phyloP scores from a whole-genome alignment of 1,140 invertebrate species.

The Uloborus diversus region DNA sequence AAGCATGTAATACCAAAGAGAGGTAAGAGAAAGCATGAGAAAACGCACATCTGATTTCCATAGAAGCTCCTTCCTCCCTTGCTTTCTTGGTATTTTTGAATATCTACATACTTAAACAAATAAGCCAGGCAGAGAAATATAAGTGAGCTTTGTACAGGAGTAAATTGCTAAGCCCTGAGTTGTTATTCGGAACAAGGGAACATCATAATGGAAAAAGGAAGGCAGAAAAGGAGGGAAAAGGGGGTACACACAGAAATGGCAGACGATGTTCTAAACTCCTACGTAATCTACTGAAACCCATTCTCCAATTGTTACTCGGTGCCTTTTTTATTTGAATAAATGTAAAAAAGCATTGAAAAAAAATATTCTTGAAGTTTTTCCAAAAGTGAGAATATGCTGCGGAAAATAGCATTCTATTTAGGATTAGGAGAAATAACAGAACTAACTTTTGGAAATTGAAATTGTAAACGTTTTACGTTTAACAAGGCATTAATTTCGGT shows the following conservation, averaged over 20 bases:
- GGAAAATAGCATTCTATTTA: too few species aligned
- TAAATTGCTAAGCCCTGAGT: slow-evolving; percentile 35
- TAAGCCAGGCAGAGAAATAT: slow-evolving; percentile 46
- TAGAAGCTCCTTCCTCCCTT: neutral
- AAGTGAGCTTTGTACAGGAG: slow-evolving; percentile 52
- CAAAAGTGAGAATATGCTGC: too few species aligned
- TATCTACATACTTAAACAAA: slow-evolving; percentile 53
- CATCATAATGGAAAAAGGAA: slow-evolving; percentile 54
- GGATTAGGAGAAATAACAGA: too few species aligned
- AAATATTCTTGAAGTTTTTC: too few species aligned
- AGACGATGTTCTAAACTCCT: neutral
- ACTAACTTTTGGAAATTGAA: too few species aligned
- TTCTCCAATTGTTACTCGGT: slow-evolving; percentile 11
- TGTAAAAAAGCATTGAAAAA: too few species aligned
- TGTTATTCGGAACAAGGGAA: slow-evolving; percentile 29
- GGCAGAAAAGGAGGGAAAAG: neutral
- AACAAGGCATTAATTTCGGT: too few species aligned
- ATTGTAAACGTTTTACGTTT: too few species aligned
- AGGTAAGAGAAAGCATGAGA: slow-evolving; percentile 22
- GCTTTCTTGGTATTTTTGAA: slow-evolving; percentile 46
- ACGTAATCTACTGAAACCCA: slow-evolving; percentile 29
- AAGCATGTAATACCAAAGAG: slow-evolving; percentile 28
- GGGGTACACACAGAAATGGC: neutral
- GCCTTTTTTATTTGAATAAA: slow-evolving; percentile 16
- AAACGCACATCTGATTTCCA: slow-evolving; percentile 53